Evolutionary conservation across 2,797 vertebrate species (phyloP).

Genomic region (Sylvia borin): DNA sequence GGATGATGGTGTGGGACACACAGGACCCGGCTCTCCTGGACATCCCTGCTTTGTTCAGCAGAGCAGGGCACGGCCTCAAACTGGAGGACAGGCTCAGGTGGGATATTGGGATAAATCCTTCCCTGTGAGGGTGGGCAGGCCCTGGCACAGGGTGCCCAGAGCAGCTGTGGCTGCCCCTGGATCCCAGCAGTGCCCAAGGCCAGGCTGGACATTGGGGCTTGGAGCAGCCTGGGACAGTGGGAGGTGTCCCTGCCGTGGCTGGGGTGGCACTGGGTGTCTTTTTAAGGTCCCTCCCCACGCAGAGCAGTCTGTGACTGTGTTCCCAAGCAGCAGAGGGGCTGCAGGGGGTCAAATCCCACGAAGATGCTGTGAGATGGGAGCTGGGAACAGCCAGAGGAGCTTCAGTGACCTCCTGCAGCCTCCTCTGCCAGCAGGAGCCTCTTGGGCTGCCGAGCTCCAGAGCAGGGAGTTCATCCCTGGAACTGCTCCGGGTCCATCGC

Average conservation of each 20-base stretch:
- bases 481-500: neutral
- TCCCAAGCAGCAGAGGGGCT: neutral
- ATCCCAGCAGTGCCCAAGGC: no score
- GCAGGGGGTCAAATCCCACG: neutral
- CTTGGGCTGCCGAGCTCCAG: neutral
- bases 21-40: no score
- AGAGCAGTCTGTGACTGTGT: neutral
- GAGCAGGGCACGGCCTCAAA: no score
- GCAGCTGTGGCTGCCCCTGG: no score
- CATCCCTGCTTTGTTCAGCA: no score
- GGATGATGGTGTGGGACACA: no score
- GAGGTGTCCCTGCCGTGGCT: neutral
- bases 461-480: neutral
- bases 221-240: neutral
- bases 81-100: accelerated
- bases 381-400: neutral
- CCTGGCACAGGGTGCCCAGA: no score
- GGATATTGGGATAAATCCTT: neutral
- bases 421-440: neutral
- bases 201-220: no score
- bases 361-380: neutral
- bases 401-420: accelerated
- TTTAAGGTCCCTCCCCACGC: neutral
- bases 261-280: neutral
- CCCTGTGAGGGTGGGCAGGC: neutral